phyloP scores from a whole-genome alignment of 2,888 invertebrate genomes.

The Perithous albicinctus region DNA sequence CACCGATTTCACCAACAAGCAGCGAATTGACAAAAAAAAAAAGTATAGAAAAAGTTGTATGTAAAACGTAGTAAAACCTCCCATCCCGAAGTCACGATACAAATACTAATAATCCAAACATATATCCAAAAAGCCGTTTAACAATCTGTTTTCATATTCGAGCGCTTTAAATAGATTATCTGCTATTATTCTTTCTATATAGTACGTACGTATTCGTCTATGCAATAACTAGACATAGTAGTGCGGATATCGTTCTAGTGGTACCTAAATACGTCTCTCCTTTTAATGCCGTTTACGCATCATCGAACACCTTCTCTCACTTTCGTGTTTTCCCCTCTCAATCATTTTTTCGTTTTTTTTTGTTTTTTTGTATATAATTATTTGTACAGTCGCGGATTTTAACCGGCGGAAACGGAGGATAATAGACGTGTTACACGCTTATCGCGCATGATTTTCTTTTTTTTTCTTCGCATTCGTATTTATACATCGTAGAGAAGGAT shows the following conservation, averaged over 20 bases:
- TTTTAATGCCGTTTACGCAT: conserved; percentile 51
- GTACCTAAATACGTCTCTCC: conserved; percentile 56
- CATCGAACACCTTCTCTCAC: conserved; percentile 7
- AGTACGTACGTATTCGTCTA: conserved; percentile 67
- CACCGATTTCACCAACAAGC: conserved; percentile 29
- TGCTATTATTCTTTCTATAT: conserved; percentile 56
- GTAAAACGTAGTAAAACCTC: conserved; percentile 10
- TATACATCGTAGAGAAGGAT: conserved; percentile 58
- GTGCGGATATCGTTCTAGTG: conserved; percentile 67
- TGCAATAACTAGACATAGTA: conserved; percentile 66
- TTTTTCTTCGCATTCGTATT: conserved; percentile 60
- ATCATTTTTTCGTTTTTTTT: too few species aligned
- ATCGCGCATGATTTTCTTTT: conserved; percentile 47
- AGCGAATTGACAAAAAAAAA: not conserved
- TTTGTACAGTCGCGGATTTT: conserved; percentile 65
- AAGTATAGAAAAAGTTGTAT: conserved; percentile 19
- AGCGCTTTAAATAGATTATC: conserved; percentile 46
- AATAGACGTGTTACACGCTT: conserved; percentile 50
- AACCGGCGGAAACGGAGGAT: conserved; percentile 59
- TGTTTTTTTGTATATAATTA: conserved; percentile 65
- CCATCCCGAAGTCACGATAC: conserved; percentile 14
- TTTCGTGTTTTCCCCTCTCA: not conserved
- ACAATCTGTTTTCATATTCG: conserved; percentile 52
- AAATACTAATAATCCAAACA: conserved; percentile 49
- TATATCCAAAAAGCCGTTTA: conserved; percentile 51